Evolutionary conservation across 2,113 vertebrate genomes (phyloP), one percentile per base, ranked within the genome.

Genomic region (Cryptoleucopteryx plumbea): DNA sequence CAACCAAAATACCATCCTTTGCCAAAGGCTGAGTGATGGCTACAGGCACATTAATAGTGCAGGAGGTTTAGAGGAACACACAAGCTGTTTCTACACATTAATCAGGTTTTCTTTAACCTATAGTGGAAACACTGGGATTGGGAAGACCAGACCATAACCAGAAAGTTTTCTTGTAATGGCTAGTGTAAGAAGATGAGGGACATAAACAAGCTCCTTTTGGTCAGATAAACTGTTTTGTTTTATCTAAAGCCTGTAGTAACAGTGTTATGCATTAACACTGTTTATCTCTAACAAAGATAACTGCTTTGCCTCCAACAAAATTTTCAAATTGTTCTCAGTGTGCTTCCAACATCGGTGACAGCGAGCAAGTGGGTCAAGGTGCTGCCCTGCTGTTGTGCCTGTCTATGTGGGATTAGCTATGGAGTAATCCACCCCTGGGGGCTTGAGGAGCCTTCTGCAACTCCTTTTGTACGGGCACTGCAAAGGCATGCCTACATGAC

Each of bases 261-360:
- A n/a, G 10, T 50, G 40, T 29, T 65, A 47, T 7, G 11, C 13
- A 22, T 56, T 82, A 77, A 38, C 12, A 40, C 11, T 38, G 9
- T 34, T 55, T 50, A 61, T 26, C 34, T 61, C 19, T 72, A 34
- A 16, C 5, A 80, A 27, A 75, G 7, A 25, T 6, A 43, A 9
- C 21, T 62, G 26, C 29, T 86, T 59, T 88, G 40, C 36, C 31
- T 32, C 22, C n/a, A 67, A 29, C 7, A 47, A 82, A 63, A 8
- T 36, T 67, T 47, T 47, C 29, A 36, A 47, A 42, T 20, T 16
- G 16, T 63, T 95, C 65, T 63, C 55, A 65, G 25, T 10, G 18
- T 48, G 12, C 40, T 82, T 71, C 32, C 17, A 47, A 29, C 11
- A 82, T 0, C 0, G 0, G 32, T 52, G 36, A 29, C 14, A 52